phyloP scores from a whole-genome alignment of 2,797 vertebrate species.

The Hydrocynus forskahlii region DNA sequence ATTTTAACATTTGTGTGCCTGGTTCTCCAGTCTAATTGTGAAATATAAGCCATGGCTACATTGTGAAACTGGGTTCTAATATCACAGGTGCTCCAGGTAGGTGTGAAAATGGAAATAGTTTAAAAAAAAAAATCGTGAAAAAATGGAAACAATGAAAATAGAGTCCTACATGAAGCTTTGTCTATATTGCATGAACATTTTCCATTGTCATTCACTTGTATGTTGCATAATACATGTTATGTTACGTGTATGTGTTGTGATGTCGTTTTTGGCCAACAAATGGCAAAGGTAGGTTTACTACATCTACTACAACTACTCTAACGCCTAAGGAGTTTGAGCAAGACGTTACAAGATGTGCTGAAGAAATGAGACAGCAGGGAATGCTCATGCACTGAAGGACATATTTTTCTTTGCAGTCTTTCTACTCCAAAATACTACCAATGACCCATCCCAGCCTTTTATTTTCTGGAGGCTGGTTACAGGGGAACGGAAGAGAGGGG shows the following conservation, averaged over 20 bases:
- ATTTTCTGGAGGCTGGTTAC: slow-evolving; percentile 12
- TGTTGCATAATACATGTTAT: no score
- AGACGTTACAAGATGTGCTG: background rate
- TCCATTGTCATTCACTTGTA: background rate
- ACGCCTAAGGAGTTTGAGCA: background rate
- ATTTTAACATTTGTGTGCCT: background rate
- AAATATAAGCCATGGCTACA: background rate
- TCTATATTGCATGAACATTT: no score
- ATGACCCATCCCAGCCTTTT: background rate
- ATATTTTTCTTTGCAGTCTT: slow-evolving; percentile 14
- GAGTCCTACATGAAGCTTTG: no score
- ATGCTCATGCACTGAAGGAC: background rate
- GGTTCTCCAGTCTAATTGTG: background rate
- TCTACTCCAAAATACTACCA: background rate
- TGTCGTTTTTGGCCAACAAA: background rate
- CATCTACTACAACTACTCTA: no score
- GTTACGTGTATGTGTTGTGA: background rate
- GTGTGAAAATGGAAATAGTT: no score
- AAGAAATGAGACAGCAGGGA: background rate
- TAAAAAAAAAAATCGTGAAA: no score
- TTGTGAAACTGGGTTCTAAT: no score
- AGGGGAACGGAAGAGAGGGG: slow-evolving; percentile 50
- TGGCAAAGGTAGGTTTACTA: background rate
- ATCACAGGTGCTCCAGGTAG: no score
- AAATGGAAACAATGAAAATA: no score